Conservation (phyloP, 2,888 invertebrate genomes). For the Oligia strigilis region DNA sequence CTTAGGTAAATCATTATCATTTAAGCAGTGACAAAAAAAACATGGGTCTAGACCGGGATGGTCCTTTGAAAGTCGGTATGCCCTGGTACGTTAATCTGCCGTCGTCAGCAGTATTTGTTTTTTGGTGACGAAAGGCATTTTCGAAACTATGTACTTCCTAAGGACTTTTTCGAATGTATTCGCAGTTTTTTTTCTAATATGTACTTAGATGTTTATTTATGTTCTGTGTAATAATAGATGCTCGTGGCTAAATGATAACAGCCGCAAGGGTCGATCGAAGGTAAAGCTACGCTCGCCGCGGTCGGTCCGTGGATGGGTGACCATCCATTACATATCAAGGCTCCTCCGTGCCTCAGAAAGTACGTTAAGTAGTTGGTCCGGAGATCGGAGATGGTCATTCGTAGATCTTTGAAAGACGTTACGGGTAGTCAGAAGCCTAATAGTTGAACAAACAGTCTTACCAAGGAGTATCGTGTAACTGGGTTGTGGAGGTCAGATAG, state of each 20-base stretch:
- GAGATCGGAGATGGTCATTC: not conserved
- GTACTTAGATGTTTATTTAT: not conserved
- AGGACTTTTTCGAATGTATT: not conserved
- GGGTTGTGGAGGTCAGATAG: not conserved
- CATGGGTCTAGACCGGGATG: not conserved
- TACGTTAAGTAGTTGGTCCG: not conserved
- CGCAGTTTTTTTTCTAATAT: not conserved
- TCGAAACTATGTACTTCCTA: not conserved
- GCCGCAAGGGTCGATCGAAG: not conserved
- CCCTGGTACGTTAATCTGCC: constrained; percentile 24
- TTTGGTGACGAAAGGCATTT: constrained; percentile 31
- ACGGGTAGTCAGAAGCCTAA: not conserved
- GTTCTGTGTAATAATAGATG: too few species aligned
- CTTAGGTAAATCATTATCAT: not conserved
- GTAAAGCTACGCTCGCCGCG: not conserved
- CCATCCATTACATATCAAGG: not conserved
- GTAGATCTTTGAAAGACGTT: not conserved
- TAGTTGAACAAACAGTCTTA: not conserved
- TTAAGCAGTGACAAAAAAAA: constrained; percentile 14
- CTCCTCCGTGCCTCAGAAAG: not conserved
- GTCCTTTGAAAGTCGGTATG: constrained; percentile 29
- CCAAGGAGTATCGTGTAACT: not conserved
- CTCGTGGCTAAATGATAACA: not conserved
- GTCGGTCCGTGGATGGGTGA: not conserved
- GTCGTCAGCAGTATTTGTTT: constrained; percentile 34